phyloP scores from a whole-genome alignment of 2,888 invertebrate genomes.

The Euplagia quadripunctaria region DNA sequence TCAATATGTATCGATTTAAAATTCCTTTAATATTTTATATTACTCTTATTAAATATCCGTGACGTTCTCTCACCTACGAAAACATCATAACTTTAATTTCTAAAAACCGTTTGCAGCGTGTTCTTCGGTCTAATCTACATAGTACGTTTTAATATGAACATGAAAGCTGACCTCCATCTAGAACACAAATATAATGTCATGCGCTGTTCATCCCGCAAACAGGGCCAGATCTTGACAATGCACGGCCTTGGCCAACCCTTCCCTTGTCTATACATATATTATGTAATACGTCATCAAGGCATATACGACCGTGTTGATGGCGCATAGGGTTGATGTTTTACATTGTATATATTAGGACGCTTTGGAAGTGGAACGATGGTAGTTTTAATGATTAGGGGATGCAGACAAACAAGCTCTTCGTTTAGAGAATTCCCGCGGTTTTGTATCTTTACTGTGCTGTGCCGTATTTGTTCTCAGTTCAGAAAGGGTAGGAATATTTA shows the following conservation, averaged over 20 bases:
- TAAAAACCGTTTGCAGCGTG: neutral
- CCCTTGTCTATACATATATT: conserved; percentile 53
- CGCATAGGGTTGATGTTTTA: conserved; percentile 37
- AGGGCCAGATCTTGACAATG: conserved; percentile 75
- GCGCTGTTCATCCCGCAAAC: conserved; percentile 47
- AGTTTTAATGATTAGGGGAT: conserved; percentile 66
- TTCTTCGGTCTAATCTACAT: conserved; percentile 7
- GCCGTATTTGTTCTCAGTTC: conserved; percentile 15
- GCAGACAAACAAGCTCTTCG: conserved; percentile 53
- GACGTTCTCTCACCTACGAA: neutral
- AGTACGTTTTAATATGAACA: conserved; percentile 11
- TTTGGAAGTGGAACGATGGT: conserved; percentile 25
- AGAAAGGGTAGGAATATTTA: conserved; percentile 10
- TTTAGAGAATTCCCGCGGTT: conserved; percentile 55
- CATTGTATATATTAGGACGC: conserved; percentile 20
- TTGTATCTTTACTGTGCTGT: conserved; percentile 44
- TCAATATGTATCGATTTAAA: neutral
- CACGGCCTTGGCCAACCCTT: conserved; percentile 82
- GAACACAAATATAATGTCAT: conserved; percentile 30
- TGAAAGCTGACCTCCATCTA: conserved; percentile 36
- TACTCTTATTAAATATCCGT: neutral
- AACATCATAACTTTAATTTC: neutral
- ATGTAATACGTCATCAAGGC: conserved; percentile 23
- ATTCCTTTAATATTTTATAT: neutral
- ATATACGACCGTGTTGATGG: conserved; percentile 50